Evolutionary conservation across 2,113 vertebrate species (phyloP), one percentile per base, ranked within the genome.

Genomic region (Zeus faber): DNA sequence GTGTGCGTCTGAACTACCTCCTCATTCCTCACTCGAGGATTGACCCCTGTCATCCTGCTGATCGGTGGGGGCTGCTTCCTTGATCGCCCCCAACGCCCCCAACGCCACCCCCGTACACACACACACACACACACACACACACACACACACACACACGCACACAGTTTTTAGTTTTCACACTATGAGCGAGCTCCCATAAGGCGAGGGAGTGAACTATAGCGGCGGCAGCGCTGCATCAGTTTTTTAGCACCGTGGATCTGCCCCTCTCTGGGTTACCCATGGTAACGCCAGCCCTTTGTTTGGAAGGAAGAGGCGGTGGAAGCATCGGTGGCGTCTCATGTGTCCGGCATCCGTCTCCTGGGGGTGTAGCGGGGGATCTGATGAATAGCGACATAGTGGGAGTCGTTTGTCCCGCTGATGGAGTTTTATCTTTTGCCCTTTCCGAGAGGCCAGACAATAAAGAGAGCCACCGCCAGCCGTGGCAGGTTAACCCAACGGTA

Each of bases 391-490:
- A 57, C 62, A 1, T 10, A 54, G 26, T 61, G 43, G 66, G 27
- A 6, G 62, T 69, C 72, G 73, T 83, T 83, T 86, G 76, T 86
- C 76, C 71, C 18, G 24, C 72, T 83, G 80, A 83, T 85, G 74
- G 78, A 83, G 74, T 84, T 83, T 83, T 76, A 80, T 81, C 79
- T 73, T 33, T 70, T 86, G 82, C 82, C 78, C 77, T 82, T 82
- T 79, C n/a, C n/a, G 69, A 74, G 59, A 26, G 40, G 65, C 73
- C 67, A 68, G 69, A 68, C 73, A 68, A 79, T 82, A 77, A 76
- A 80, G 66, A 72, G 65, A 80, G 65, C 67, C 76, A 77, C 68
- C 59, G 77, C 73, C 64, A 54, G 74, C 71, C 59, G 67, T 81
- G 83, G 81, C 76, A 77, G 83, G 74, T 76, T 78, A 81, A 80